A percentile compares a stretch with the other conserved stretches of the same genome.
Evolutionary conservation across 2,797 vertebrate species (phyloP).

Genomic region (Crenichthys baileyi): DNA sequence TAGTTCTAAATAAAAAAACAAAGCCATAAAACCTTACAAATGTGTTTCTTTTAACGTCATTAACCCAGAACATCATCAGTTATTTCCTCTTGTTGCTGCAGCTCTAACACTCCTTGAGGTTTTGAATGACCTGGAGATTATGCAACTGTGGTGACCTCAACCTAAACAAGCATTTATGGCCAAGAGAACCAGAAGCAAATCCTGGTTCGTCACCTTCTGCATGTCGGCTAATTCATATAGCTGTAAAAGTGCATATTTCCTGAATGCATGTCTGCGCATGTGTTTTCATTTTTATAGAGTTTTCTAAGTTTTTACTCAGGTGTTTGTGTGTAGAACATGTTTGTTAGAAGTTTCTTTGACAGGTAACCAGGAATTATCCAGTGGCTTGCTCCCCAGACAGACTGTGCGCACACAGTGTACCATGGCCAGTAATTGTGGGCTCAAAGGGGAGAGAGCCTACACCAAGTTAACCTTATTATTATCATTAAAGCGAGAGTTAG

Average conservation of each 20-base stretch:
- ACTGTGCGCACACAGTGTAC: slow-evolving; percentile 67
- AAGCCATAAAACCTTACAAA: slow-evolving; percentile 26
- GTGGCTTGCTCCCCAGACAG: slow-evolving; percentile 75
- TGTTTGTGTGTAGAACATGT: slow-evolving; percentile 61
- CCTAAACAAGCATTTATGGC: slow-evolving; percentile 41
- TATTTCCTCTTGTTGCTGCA: slow-evolving; percentile 49
- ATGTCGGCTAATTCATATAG: slow-evolving; percentile 42
- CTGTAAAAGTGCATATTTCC: slow-evolving; percentile 28
- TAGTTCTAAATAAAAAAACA: slow-evolving; percentile 6
- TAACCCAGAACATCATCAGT: slow-evolving; percentile 33
- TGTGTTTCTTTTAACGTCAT: slow-evolving; percentile 45
- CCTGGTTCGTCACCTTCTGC: slow-evolving; percentile 36
- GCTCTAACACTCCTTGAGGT: slow-evolving; percentile 21
- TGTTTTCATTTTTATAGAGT: slow-evolving; percentile 13
- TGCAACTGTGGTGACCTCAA: slow-evolving; percentile 44
- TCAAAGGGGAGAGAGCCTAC: slow-evolving; percentile 67
- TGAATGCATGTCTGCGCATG: slow-evolving; percentile 27
- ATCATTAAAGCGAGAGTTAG: slow-evolving; percentile 78
- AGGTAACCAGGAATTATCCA: slow-evolving; percentile 74
- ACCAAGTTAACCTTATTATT: slow-evolving; percentile 76
- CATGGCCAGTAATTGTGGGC: slow-evolving; percentile 78
- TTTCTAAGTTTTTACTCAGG: slow-evolving; percentile 19
- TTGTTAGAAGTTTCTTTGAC: slow-evolving; percentile 65
- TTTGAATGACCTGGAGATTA: slow-evolving; percentile 49
- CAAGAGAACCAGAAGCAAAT: slow-evolving; percentile 56